Percentiles rank a stretch among this genome's conserved stretches.
These are phyloP conservation scores for Dendronephthya gigantea DNA, from an alignment of 64 coral and sea anemone genomes.

Conservation along the genomic window DNA sequence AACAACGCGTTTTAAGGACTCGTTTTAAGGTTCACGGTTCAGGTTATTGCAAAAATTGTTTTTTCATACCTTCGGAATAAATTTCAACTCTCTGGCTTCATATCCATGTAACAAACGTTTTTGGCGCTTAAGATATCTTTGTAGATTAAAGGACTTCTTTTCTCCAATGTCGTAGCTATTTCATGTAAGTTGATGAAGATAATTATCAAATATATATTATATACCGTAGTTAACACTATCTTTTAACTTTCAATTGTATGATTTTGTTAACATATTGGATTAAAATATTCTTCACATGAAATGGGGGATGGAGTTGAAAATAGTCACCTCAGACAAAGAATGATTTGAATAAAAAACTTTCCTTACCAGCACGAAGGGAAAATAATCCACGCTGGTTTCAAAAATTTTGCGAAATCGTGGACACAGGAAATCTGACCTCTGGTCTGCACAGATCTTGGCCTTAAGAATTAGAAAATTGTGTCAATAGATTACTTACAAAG, in stretches of 20 bases:
- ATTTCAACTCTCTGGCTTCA: conserved; percentile 60
- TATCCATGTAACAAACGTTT: conserved; percentile 75
- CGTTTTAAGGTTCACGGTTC: too few species aligned
- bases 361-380: conserved; percentile 66
- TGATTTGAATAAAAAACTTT: neutral
- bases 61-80: conserved; percentile 61
- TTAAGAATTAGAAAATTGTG: neutral
- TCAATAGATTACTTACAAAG: neutral
- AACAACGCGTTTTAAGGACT: too few species aligned
- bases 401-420: conserved; percentile 78
- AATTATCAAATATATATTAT: neutral
- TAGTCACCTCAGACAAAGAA: neutral
- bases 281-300: neutral
- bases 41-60: too few species aligned
- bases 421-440: conserved; percentile 91
- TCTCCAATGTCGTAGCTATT: conserved; percentile 41
- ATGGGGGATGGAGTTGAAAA: neutral
- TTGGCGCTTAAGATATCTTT: conserved; percentile 59
- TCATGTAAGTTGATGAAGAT: neutral
- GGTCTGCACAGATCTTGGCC: conserved; percentile 88
- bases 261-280: neutral
- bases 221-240: neutral
- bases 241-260: too few species aligned
- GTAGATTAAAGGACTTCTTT: conserved; percentile 66
- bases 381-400: conserved; percentile 66